Evolutionary conservation across 1,140 invertebrate species (phyloP).

Genomic region (Periplaneta americana): DNA sequence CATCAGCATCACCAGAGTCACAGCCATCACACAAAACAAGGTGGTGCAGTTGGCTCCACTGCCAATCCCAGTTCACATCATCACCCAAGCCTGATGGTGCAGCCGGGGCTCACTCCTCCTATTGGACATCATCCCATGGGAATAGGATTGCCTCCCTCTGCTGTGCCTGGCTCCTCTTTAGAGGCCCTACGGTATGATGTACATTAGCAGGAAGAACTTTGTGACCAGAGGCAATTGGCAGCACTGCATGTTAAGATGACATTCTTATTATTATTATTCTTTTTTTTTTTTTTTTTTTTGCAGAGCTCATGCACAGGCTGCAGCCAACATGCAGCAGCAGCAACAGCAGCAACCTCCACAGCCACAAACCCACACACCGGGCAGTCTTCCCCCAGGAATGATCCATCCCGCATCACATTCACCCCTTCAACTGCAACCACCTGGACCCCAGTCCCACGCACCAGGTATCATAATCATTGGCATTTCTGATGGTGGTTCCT

Average conservation of each 20-base stretch:
- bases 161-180: constrained; percentile 11
- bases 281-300: not conserved
- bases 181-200: constrained; percentile 10
- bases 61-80: not conserved
- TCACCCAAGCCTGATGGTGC: constrained; percentile 13
- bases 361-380: constrained; percentile 25
- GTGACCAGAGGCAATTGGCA: no score
- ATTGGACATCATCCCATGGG: constrained; percentile 13
- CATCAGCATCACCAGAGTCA: constrained; percentile 31
- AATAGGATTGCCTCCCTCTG: constrained; percentile 8
- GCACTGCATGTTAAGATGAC: not conserved
- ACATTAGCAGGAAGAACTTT: no score
- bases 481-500: no score
- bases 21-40: constrained; percentile 28
- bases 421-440: constrained; percentile 43
- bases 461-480: no score
- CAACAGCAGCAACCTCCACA: constrained; percentile 30
- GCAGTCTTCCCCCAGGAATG: not conserved
- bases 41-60: not conserved
- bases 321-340: constrained; percentile 37
- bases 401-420: constrained; percentile 33
- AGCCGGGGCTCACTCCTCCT: constrained; percentile 1
- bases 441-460: constrained; percentile 20
- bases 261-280: not conserved
- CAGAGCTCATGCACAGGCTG: constrained; percentile 53